Evolutionary conservation across 2,113 vertebrate genomes (phyloP).

Genomic region (Chlorodrepanis virens): DNA sequence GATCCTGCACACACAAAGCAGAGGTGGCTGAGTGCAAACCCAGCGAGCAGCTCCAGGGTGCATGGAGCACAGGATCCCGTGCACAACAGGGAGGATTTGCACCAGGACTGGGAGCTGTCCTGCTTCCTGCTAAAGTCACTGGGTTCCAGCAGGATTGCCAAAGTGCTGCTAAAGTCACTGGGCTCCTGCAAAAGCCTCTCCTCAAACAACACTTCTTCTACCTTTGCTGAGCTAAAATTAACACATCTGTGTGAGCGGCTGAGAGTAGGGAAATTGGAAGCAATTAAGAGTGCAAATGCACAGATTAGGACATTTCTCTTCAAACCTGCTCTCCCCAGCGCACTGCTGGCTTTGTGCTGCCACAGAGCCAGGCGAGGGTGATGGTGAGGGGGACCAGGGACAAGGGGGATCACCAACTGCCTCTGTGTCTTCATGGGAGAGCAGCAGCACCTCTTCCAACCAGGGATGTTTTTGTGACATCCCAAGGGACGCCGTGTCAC

Average conservation of each 20-base stretch:
- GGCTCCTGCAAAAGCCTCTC: background rate
- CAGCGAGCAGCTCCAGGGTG: background rate
- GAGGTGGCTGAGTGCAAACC: background rate
- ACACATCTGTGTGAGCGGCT: background rate
- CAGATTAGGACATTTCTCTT: background rate
- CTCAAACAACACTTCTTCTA: background rate
- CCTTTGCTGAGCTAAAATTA: slow-evolving; percentile 48
- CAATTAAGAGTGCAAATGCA: background rate
- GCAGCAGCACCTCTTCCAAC: background rate
- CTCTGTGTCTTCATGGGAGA: background rate
- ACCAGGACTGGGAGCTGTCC: background rate
- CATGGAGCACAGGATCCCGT: background rate
- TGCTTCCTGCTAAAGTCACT: background rate
- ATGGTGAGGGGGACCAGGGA: background rate
- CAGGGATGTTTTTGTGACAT: rapidly evolving
- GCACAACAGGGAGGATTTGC: background rate
- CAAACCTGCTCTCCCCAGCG: background rate
- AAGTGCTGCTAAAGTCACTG: background rate
- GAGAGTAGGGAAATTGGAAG: background rate
- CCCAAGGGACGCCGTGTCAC: rapidly evolving
- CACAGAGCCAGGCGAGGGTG: background rate
- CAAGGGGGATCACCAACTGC: background rate
- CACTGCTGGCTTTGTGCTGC: background rate
- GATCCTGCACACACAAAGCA: background rate
- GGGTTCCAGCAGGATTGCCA: too few relatives aligned